Percentiles rank a stretch among this genome's conserved stretches.
Evolutionary conservation across 1,140 invertebrate species (phyloP).

Genomic region (Aphis gossypii): DNA sequence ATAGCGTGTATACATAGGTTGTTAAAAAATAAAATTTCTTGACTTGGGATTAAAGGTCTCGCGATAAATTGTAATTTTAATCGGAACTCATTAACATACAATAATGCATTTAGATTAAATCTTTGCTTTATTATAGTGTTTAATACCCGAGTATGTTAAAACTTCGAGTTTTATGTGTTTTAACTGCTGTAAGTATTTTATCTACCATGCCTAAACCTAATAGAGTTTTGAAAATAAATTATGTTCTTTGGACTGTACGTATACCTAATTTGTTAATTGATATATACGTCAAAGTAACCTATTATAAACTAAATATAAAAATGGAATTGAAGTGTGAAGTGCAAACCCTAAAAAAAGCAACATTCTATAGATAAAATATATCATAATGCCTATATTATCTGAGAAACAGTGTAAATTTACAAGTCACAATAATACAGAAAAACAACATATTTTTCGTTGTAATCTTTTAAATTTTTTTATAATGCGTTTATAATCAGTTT

Average conservation of each 20-base stretch:
- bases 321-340: neutral
- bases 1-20: neutral
- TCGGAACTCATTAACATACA: constrained; percentile 2
- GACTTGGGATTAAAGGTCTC: neutral
- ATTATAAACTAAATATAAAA: neutral
- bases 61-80: neutral
- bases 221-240: neutral
- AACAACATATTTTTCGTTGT: neutral
- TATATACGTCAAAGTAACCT: neutral
- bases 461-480: neutral
- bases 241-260: neutral
- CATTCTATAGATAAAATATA: neutral
- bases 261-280: neutral
- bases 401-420: neutral
- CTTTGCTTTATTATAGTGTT: neutral
- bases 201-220: neutral
- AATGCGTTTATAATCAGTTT: neutral
- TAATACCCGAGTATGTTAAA: neutral
- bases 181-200: neutral
- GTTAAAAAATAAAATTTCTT: neutral
- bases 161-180: neutral
- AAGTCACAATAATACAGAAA: neutral
- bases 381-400: neutral
- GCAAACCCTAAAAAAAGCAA: neutral
- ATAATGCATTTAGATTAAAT: constrained; percentile 8